Base-by-base conservation (phyloP, 2,888 invertebrate genomes). In the Argynnis bischoffii region DNA sequence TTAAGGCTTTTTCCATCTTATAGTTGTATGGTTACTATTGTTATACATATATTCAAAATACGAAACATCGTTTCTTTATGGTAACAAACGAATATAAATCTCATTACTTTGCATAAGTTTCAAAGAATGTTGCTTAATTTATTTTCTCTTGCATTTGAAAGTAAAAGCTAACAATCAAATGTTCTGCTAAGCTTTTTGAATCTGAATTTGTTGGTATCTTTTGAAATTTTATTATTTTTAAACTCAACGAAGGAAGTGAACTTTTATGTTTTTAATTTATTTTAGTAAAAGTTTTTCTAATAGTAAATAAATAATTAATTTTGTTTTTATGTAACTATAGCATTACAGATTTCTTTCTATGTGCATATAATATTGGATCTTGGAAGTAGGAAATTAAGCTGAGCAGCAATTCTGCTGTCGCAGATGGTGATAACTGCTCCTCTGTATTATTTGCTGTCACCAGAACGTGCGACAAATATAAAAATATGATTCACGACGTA, bases 361-460 rank as follows among this genome's bases (percentile, higher is more conserved):
- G 16, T 31, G 35, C 16, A n/a, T 2, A 50, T 50, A 15, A n/a
- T 3, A 50, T 50, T n/a, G 16, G n/a, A 16, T 50, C 16, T 4
- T 16, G 6, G 5, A n/a, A 11, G 16, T 54, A 31, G 15, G 57
- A 87, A 89, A 90, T 89, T 86, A 89, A 88, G 83, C 83, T 80
- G 82, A 83, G 78, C 81, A 80, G 84, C 83, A 76, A 87, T 86
- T 87, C 88, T 89, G 88, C 87, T 87, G 90, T 82, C 90, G 78
- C 92, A 92, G 90, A 90, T 92, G 91, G 87, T 76, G 77, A 81
- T 89, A 90, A 91, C 89, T 82, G 88, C 88, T 83, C 78, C 68
- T 81, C 81, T 78, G 75, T 75, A 77, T 78, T 80, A 76, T 77
- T 65, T 66, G 78, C 78, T 79, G 76, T 76, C 77, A 77, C 77